Evolutionary conservation across 2,113 vertebrate genomes (phyloP), one percentile per base, ranked within the genome.

Genomic region (Myotis davidii): DNA sequence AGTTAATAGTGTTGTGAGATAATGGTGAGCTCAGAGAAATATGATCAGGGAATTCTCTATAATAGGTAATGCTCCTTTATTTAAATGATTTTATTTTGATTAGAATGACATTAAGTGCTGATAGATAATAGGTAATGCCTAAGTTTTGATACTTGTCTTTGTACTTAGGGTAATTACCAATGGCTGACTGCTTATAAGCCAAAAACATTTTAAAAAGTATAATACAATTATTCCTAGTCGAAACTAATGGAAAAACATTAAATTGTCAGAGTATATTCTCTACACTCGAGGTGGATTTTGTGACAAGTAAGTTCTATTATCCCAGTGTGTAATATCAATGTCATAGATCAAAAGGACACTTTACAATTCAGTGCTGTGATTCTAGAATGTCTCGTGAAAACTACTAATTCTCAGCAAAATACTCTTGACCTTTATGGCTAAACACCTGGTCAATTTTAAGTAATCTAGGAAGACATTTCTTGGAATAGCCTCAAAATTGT

Each of bases 11-110:
- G n/a, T 52, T 64, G 48, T 90, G 69, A 96, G 21, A 69, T 85
- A 42, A 56, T 78, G 34, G 16, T 48, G 20, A 92, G 21, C 73
- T 67, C 85, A 64, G 50, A 94, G 82, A 96, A 93, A 88, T 79
- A 45, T 21, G 50, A 83, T 93, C 27, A 65, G 73, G 9, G 90
- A 56, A 82, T 74, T 92, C 9, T 88, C 74, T 45, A 83, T 39
- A 90, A 95, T 65, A 37, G 61, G 23, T 70, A 88, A 27, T 27
- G 70, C 13, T 50, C 59, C 27, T 88, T 88, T 52, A 90, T 70
- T 88, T 87, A 94, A 95, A 79, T 76, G 85, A 70, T 76, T 92
- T 94, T 42, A 90, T 90, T 95, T 85, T 96, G n/a, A 94, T 90
- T 96, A 92, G 70, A 61, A 90, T 94, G 81, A 69, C n/a, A 90